Evolutionary conservation across 1,140 invertebrate genomes (phyloP).

Genomic region (Drosophila varians): DNA sequence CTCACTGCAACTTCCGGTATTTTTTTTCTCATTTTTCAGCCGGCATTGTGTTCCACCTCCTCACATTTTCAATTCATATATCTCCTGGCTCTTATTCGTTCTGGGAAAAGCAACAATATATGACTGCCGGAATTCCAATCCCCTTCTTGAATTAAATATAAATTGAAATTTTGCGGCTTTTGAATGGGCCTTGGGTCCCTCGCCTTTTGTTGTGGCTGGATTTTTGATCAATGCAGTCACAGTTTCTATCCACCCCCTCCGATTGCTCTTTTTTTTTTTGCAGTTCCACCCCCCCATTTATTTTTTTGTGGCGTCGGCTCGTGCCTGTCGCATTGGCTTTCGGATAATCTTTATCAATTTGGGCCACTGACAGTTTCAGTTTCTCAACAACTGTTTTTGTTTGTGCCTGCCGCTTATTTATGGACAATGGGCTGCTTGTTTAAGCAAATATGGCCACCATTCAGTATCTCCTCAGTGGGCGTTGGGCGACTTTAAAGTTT

Average conservation of each 20-base stretch:
- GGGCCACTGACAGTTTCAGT: constrained; percentile 44
- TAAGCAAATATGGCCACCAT: constrained; percentile 36
- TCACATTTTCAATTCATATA: constrained; percentile 10
- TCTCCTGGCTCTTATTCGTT: constrained; percentile 27
- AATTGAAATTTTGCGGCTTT: constrained; percentile 63
- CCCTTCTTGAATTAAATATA: constrained; percentile 62
- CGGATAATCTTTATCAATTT: constrained; percentile 79
- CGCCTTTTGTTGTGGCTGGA: constrained; percentile 15
- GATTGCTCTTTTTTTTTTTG: too few species aligned
- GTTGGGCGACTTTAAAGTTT: constrained; percentile 17
- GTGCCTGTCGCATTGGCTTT: constrained; percentile 71
- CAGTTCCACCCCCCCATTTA: not conserved
- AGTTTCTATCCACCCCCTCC: not conserved
- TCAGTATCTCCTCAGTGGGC: constrained; percentile 26
- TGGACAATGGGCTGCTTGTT: constrained; percentile 40
- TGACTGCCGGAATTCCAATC: not conserved
- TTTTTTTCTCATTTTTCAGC: constrained; percentile 50
- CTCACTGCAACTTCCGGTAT: constrained; percentile 74
- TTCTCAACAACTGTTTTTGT: constrained; percentile 10
- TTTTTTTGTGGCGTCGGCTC: constrained; percentile 9
- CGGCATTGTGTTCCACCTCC: not conserved
- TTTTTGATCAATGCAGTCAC: constrained; percentile 56
- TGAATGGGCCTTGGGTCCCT: constrained; percentile 6
- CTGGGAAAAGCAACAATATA: not conserved
- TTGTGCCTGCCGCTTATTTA: constrained; percentile 32